Percentiles rank a stretch among this genome's conserved stretches.
Evolutionary conservation across 2,113 vertebrate species (phyloP).

Genomic region (Conger conger): DNA sequence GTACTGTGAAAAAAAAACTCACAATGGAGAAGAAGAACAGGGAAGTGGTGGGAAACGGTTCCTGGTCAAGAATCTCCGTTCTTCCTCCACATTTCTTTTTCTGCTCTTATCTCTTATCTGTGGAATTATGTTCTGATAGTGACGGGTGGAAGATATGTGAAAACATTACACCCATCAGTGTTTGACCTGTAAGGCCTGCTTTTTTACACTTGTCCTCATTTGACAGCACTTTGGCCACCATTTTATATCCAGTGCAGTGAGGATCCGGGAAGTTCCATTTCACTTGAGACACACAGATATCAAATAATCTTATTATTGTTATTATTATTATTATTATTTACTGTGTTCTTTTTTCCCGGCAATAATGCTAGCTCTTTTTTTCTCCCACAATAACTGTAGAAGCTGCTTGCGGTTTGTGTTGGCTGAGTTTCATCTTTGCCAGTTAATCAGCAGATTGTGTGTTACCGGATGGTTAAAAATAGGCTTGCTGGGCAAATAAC

Average conservation of each 20-base stretch:
- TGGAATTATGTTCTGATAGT: no score
- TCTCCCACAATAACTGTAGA: not conserved
- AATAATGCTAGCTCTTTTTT: not conserved
- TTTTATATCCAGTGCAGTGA: no score
- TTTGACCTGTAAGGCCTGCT: no score
- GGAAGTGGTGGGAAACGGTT: not conserved
- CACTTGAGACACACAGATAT: no score
- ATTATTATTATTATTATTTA: no score
- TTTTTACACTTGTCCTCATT: no score
- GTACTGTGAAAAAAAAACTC: not conserved
- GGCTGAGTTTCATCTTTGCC: not conserved
- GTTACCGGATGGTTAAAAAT: slow-evolving; percentile 48
- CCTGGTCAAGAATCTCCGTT: not conserved
- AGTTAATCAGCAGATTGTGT: not conserved
- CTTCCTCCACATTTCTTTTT: not conserved
- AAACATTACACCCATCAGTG: no score
- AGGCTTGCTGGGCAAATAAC: slow-evolving; percentile 44
- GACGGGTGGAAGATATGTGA: not conserved
- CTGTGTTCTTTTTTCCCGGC: not conserved
- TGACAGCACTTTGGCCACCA: no score
- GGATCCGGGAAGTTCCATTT: no score
- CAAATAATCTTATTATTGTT: no score
- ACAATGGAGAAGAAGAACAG: not conserved
- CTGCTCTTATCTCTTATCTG: not conserved
- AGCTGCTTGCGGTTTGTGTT: not conserved